Percentiles rank a stretch among this genome's conserved stretches.
These are phyloP conservation scores for Cryptosula pallasiana DNA, from an alignment of 2,888 invertebrate species.

Conservation along the genomic window DNA sequence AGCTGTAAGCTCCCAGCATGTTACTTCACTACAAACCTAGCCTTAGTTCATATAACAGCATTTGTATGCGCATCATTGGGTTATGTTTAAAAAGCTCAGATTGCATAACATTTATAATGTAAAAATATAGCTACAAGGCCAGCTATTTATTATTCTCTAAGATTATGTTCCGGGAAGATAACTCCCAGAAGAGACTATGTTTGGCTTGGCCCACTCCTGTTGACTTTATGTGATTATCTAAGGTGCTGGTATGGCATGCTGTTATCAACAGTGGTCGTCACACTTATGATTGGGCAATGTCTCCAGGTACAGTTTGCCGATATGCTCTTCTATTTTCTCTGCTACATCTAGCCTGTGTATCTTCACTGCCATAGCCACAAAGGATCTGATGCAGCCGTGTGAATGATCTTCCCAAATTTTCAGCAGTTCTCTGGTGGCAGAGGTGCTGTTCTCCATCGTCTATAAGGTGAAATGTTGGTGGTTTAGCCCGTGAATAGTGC, in stretches of 20 bases:
- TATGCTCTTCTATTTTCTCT: constrained; percentile 21
- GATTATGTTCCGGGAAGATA: too few relatives aligned
- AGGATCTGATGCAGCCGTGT: constrained; percentile 13
- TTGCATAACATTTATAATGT: too few relatives aligned
- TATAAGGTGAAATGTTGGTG: too few relatives aligned
- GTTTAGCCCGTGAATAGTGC: too few relatives aligned
- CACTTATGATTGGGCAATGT: constrained; percentile 20
- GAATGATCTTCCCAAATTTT: constrained; percentile 15
- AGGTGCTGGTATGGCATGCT: background rate
- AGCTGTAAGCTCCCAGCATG: too few relatives aligned
- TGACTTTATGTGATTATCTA: background rate
- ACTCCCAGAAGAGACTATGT: too few relatives aligned
- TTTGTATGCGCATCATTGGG: too few relatives aligned
- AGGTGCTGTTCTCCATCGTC: background rate
- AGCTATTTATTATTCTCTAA: too few relatives aligned
- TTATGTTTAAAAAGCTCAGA: too few relatives aligned
- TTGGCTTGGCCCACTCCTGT: background rate
- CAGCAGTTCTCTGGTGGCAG: constrained; percentile 5
- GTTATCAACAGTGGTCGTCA: constrained; percentile 11
- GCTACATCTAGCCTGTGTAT: constrained; percentile 4
- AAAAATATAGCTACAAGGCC: too few relatives aligned
- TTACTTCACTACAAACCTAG: too few relatives aligned
- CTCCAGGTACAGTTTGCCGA: constrained; percentile 15
- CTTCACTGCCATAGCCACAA: constrained; percentile 21
- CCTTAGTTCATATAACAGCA: too few relatives aligned